Evolutionary conservation across 2,797 vertebrate genomes (phyloP).

Genomic region (Lacerta bilineata): DNA sequence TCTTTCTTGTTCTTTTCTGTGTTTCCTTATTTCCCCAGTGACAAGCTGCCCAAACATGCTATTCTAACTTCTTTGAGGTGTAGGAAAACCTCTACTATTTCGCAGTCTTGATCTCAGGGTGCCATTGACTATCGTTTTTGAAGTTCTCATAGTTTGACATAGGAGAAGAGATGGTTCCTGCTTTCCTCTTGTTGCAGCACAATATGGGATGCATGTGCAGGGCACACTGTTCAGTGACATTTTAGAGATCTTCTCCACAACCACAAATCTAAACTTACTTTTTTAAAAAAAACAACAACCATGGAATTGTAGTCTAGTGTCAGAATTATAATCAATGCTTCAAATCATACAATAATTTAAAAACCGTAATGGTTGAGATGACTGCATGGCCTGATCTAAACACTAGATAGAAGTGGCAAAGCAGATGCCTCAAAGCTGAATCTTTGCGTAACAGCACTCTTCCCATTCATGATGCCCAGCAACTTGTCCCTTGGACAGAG

Average conservation of each 20-base stretch:
- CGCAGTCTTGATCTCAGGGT: background rate
- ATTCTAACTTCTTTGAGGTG: slow-evolving; percentile 12
- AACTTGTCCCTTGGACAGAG: too few relatives aligned
- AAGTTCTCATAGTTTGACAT: background rate
- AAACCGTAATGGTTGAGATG: background rate
- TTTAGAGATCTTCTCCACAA: slow-evolving; percentile 11
- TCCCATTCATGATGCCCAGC: too few relatives aligned
- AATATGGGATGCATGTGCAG: background rate
- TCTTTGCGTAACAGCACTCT: too few relatives aligned
- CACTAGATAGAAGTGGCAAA: background rate
- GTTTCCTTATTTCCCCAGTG: slow-evolving; percentile 39
- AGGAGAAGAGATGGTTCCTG: background rate
- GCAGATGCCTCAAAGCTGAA: too few relatives aligned
- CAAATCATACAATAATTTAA: background rate
- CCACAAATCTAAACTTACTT: background rate
- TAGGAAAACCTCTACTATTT: slow-evolving; percentile 10
- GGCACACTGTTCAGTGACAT: background rate
- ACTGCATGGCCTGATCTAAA: background rate
- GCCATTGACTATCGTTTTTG: background rate
- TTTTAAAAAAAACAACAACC: background rate
- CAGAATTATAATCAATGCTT: background rate
- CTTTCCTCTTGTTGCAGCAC: background rate
- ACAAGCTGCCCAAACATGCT: background rate
- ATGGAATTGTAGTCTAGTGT: background rate
- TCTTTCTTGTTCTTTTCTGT: background rate